Base-by-base conservation (phyloP, 2,797 vertebrate genomes). In the Sebastes matsubarae region DNA sequence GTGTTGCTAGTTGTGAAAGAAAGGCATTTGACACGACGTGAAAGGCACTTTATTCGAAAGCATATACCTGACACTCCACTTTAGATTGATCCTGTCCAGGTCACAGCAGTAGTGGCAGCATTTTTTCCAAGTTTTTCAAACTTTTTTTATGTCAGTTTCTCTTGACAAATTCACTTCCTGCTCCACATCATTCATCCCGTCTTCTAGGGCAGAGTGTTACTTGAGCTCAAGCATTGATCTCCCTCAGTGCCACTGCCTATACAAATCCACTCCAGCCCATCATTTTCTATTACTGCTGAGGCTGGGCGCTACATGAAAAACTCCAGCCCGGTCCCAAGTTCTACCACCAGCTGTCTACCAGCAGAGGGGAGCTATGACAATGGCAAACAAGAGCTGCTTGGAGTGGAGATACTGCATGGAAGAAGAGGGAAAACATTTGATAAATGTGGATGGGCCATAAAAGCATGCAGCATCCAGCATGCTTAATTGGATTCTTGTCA, bases 401-500 rank as follows among this genome's bases (percentile, higher is more conserved):
- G 68, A 84, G 32, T 52, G 58, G 66, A 61, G 29, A 82, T 32
- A 34, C 63, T 34, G 57, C 59, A 77, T 38, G 24, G 54, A 55
- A 30, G 38, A 73, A 24, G 73, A 77, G 57, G 65, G 75, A 36
- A 82, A 58, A 70, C 27, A 20, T 72, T 69, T 83, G 57, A 63
- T 38, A 72, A 85, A 85, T 73, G 72, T 50, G 32, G 69, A 76
- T 55, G 69, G 80, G 65, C 83, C 61, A 71, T 29, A 64, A 77
- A 83, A 74, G 27, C 42, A 80, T 66, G 32, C 61, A 74, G 46
- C 55, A 75, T 68, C 77, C 78, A 59, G 64, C 68, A 77, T 57
- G 46, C 57, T 63, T 84, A 76, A 87, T 42, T 79, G 59, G 75
- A 65, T 78, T 42, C 30, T 61, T 76, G 74, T 78, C 69, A 86